These are phyloP conservation scores for Araneus ventricosus DNA, from an alignment of 1,140 invertebrate genomes.

Conservation along the genomic window DNA sequence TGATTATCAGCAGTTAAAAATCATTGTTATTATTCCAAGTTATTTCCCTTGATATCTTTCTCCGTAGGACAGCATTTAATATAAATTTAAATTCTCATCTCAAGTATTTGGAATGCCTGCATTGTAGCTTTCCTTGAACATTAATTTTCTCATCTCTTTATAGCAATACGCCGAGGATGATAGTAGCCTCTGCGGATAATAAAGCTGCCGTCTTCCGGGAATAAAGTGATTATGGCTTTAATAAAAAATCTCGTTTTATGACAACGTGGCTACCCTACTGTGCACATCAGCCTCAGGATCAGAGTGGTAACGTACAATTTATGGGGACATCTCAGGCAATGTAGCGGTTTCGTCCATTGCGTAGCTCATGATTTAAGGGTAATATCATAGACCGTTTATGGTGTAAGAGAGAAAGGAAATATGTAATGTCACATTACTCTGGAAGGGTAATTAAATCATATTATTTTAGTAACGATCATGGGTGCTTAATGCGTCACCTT, in stretches of 20 bases:
- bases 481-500: too few relatives aligned
- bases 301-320: not conserved
- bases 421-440: not conserved
- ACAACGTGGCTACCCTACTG: not conserved
- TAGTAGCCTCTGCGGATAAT: not conserved
- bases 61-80: too few relatives aligned
- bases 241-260: slow-evolving; percentile 32
- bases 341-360: not conserved
- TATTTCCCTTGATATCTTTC: too few relatives aligned
- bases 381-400: slow-evolving; percentile 9
- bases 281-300: not conserved
- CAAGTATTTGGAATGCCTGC: too few relatives aligned
- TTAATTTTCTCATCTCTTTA: not conserved
- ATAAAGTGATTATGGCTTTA: slow-evolving; percentile 12
- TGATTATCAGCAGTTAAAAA: too few relatives aligned
- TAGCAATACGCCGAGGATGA: not conserved
- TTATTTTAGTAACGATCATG: not conserved
- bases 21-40: too few relatives aligned
- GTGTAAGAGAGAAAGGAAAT: not conserved
- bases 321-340: not conserved
- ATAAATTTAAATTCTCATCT: too few relatives aligned
- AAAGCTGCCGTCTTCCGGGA: not conserved
- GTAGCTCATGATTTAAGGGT: not conserved
- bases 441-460: slow-evolving; percentile 1
- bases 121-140: too few relatives aligned